Conservation (phyloP, 2,888 invertebrate species). For the Conistra vaccinii region DNA sequence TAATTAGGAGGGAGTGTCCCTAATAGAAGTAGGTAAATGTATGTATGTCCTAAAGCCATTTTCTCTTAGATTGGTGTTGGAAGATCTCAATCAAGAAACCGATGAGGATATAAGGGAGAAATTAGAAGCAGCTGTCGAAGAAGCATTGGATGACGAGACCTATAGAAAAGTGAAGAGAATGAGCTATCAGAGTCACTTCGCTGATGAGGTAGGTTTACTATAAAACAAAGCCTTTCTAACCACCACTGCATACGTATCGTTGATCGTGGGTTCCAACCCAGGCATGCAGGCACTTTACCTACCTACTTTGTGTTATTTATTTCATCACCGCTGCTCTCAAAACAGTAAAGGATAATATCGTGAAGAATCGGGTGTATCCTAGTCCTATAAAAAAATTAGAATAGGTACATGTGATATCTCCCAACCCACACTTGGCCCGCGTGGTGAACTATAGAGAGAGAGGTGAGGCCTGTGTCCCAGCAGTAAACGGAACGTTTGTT, state of each 20-base stretch:
- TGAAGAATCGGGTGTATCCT: background rate
- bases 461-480: background rate
- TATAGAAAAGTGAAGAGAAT: constrained; percentile 93
- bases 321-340: background rate
- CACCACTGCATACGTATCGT: background rate
- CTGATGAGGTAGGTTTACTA: constrained; percentile 91
- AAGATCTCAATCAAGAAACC: constrained; percentile 82
- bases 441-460: background rate
- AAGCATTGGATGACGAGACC: constrained; percentile 93
- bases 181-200: constrained; percentile 93
- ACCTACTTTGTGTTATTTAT: too few relatives aligned
- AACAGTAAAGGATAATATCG: background rate
- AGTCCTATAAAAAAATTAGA: background rate
- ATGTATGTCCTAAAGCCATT: background rate
- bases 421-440: background rate
- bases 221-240: background rate
- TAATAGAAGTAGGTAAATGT: background rate
- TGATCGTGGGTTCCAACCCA: background rate
- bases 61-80: constrained; percentile 85
- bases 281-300: background rate
- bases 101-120: constrained; percentile 91
- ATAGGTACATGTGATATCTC: background rate
- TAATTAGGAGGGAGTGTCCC: too few relatives aligned
- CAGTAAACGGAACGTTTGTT: too few relatives aligned
- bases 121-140: constrained; percentile 92